Evolutionary conservation across 2,888 invertebrate genomes (phyloP), one percentile per base, ranked within the genome.

Genomic region (Nymphalis urticae): DNA sequence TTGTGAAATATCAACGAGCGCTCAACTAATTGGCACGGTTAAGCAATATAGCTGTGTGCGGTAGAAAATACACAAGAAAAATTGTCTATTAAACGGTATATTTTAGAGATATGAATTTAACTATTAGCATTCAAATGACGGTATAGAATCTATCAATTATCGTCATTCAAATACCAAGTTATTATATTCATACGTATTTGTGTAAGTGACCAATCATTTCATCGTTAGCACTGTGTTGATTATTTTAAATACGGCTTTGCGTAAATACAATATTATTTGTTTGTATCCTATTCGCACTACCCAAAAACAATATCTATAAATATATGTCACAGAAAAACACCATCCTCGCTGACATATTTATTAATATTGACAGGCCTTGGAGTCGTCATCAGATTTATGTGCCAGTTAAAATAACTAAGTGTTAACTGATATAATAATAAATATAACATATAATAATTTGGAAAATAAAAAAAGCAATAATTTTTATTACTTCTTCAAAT

Each of bases 191-290:
- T 60, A n/a, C 21, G 36, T 54, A 36, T 56, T 42, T 60, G 47
- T 64, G 27, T 27, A 24, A 19, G 48, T 24, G 47, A 51, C 61
- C 61, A 66, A 66, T 66, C 61, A 66, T 53, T 54, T 66, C 48
- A 66, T 54, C 66, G 54, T 48, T 66, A 66, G 51, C 53, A 48
- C 54, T 54, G 61, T 65, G 60, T 60, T 61, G 60, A 36, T 32
- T 64, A 13, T 42, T 32, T 32, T 42, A 42, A 4, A 42, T 13
- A 42, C 13, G 42, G 2, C 42, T 13, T 10, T 9, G 9, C 36
- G 36, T 42, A 42, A 10, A 42, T 42, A 42, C 36, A 42, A 42
- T 42, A 42, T 42, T 42, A 42, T 42, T 36, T 32, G 8, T 32
- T 32, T 4, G 32, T 36, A 36, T 36, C 10, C 10, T 36, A 36